A percentile compares a stretch with the other conserved stretches of the same genome.
These are phyloP conservation scores for Hypotaenidia philippensis DNA, from an alignment of 2,797 vertebrate genomes.

Conservation along the genomic window DNA sequence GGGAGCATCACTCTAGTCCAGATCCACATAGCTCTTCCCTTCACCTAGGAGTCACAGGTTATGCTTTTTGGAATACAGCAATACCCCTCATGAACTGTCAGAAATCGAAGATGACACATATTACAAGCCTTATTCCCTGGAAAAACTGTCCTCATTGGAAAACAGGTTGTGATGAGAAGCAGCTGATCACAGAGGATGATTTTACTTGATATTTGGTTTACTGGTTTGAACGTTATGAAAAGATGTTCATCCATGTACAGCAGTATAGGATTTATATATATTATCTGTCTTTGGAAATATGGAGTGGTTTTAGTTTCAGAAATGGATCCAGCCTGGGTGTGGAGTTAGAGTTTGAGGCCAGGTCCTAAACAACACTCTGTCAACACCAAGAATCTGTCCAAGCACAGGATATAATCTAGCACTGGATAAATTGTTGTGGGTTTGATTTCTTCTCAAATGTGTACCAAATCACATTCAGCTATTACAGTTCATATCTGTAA, in stretches of 20 bases:
- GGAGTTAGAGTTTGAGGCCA: not conserved
- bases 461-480: not conserved
- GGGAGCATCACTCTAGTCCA: not conserved
- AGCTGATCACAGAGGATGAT: not conserved
- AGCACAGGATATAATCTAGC: not conserved
- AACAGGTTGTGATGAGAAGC: not conserved
- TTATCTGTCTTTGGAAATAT: not conserved
- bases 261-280: not conserved
- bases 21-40: not conserved
- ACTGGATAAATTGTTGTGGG: rapidly evolving
- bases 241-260: not conserved
- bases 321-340: not conserved
- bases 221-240: not conserved
- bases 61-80: not conserved
- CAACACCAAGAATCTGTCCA: not conserved
- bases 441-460: not conserved
- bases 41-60: not conserved
- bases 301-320: not conserved
- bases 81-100: not conserved
- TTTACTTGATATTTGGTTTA: not conserved
- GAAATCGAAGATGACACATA: not conserved
- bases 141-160: not conserved
- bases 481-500: not conserved
- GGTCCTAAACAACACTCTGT: not conserved
- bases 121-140: not conserved